These are phyloP conservation scores for Hyla sarda DNA, from an alignment of 2,113 vertebrate species.

Conservation along the genomic window DNA sequence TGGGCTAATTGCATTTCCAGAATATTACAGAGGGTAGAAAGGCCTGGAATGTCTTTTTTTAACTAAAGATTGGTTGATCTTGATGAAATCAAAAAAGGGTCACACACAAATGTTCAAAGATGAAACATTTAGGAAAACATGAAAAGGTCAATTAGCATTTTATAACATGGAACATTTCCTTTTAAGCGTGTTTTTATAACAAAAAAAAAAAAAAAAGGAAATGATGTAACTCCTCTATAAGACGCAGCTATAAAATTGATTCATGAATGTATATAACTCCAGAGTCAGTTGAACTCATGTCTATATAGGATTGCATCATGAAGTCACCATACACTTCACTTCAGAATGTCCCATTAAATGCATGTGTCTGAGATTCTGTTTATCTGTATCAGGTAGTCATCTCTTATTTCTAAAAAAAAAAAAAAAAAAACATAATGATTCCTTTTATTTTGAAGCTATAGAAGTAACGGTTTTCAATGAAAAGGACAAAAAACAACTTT, in stretches of 20 bases:
- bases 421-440: background rate
- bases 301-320: background rate
- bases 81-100: background rate
- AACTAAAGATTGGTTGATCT: background rate
- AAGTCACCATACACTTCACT: background rate
- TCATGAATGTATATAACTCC: constrained; percentile 26
- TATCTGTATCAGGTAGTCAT: background rate
- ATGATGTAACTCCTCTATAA: background rate
- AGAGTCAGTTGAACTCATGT: background rate
- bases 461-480: background rate
- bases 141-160: constrained; percentile 46
- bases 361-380: background rate
- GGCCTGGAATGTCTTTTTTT: background rate
- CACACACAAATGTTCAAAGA: constrained; percentile 7
- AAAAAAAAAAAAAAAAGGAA: constrained; percentile 41
- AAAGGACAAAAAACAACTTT: background rate
- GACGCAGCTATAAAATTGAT: background rate
- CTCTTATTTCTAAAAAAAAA: no score
- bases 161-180: constrained; percentile 36
- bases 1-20: constrained; percentile 1
- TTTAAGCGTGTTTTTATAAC: constrained; percentile 19
- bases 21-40: background rate
- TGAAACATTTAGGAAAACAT: constrained; percentile 4
- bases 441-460: background rate
- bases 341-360: background rate